These are phyloP conservation scores for Agrilus cyanescens DNA, from an alignment of 2,888 invertebrate species.

Conservation along the genomic window DNA sequence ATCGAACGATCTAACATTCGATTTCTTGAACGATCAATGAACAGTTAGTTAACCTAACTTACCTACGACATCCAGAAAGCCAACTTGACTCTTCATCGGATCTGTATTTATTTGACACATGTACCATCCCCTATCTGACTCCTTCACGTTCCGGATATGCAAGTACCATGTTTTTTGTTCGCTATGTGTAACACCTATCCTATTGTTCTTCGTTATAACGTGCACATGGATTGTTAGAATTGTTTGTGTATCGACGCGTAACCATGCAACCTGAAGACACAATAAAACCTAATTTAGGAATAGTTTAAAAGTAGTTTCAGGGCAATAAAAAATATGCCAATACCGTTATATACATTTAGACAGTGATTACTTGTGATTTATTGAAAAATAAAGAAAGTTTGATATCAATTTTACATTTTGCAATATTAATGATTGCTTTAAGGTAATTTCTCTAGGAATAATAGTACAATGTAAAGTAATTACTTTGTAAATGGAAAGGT, in stretches of 20 bases:
- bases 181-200: conserved; percentile 74
- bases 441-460: too few species aligned
- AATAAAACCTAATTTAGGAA: neutral
- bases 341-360: too few species aligned
- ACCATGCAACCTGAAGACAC: conserved; percentile 67
- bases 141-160: conserved; percentile 71
- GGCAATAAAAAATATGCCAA: too few species aligned
- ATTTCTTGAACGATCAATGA: neutral
- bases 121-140: conserved; percentile 80
- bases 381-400: too few species aligned
- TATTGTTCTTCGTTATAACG: conserved; percentile 79
- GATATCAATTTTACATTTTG: too few species aligned
- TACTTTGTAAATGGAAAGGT: conserved; percentile 73
- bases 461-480: conserved; percentile 13
- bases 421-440: too few species aligned
- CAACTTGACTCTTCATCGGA: conserved; percentile 62
- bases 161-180: conserved; percentile 81
- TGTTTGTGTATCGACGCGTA: conserved; percentile 82
- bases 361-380: too few species aligned
- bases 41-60: conserved; percentile 25
- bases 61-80: conserved; percentile 57
- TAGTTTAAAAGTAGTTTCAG: too few species aligned
- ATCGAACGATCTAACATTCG: too few species aligned
- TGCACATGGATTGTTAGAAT: conserved; percentile 82
- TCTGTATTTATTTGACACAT: conserved; percentile 79